A percentile compares a stretch with the other conserved stretches of the same genome.
These are phyloP conservation scores for Sylvicapra grimmia DNA, from an alignment of 2,113 vertebrate genomes.

Conservation along the genomic window DNA sequence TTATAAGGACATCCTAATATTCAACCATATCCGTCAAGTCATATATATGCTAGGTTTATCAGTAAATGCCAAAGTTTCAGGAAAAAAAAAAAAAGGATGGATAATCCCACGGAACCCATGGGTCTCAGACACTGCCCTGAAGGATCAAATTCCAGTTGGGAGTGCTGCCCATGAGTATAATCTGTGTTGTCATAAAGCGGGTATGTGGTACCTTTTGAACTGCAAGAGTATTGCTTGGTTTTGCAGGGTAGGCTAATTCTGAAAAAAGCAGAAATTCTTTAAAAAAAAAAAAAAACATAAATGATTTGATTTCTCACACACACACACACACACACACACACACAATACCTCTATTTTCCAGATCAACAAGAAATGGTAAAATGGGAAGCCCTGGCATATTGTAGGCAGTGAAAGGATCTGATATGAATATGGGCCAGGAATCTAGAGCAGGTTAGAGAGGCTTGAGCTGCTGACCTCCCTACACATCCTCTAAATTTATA, in stretches of 20 bases:
- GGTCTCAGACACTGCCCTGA: background rate
- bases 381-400: background rate
- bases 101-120: background rate
- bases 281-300: background rate
- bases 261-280: background rate
- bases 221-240: background rate
- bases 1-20: background rate
- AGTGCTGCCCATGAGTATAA: accelerated
- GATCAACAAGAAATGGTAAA: background rate
- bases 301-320: background rate
- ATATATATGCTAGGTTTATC: background rate
- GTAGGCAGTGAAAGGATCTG: background rate
- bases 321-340: background rate
- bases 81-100: background rate
- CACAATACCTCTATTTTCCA: background rate
- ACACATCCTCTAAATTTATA: background rate
- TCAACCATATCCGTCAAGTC: background rate
- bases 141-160: background rate
- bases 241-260: background rate
- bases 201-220: background rate
- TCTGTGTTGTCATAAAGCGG: background rate
- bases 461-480: background rate
- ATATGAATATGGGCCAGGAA: background rate
- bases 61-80: background rate
- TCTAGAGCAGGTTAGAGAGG: background rate